Evolutionary conservation across 2,113 vertebrate species (phyloP), one percentile per base, ranked within the genome.

Genomic region (Grammomys dolichurus): DNA sequence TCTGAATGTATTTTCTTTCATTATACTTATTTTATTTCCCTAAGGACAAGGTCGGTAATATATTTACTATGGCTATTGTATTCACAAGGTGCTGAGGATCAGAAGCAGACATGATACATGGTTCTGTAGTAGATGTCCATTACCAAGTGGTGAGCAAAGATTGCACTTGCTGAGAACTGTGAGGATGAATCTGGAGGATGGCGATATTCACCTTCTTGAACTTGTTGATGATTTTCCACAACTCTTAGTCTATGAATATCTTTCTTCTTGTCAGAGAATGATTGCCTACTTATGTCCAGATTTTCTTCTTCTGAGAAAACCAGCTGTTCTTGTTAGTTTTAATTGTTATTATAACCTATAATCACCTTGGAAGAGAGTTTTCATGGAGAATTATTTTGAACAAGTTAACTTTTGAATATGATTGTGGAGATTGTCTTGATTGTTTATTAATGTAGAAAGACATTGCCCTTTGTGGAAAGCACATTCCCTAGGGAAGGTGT

Each of bases 161-260:
- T 9, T 43, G 4, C 12, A 16, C 7, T 16, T 5, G 8, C 51
- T 28, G 31, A 58, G 36, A 11, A 2, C 1, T 40, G 7, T 31
- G 80, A 85, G 4, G 13, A 24, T 26, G 12, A 28, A 13, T 19
- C 2, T 12, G 2, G 4, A 1, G 2, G 11, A 10, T 3, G 19
- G 2, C 7, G 51, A 19, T 86, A 28, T n/a, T 22, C 4, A 4
- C 10, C 0, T 40, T n/a, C 54, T 3, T 17, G 28, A 54, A 17
- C 31, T 24, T 43, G 33, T 33, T 26, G 2, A 46, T 22, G 12
- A 7, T 3, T 24, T 13, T 24, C 8, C 3, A 14, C 11, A 0
- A n/a, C 13, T 3, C 40, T 58, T 70, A 13, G 3, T 13, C 11
- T 31, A 12, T 40, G 10, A 7, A 26, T n/a, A 20, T 63, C 40